Evolutionary conservation across 2,888 invertebrate species (phyloP), one percentile per base, ranked within the genome.

Genomic region (Dicyrtomina minuta): DNA sequence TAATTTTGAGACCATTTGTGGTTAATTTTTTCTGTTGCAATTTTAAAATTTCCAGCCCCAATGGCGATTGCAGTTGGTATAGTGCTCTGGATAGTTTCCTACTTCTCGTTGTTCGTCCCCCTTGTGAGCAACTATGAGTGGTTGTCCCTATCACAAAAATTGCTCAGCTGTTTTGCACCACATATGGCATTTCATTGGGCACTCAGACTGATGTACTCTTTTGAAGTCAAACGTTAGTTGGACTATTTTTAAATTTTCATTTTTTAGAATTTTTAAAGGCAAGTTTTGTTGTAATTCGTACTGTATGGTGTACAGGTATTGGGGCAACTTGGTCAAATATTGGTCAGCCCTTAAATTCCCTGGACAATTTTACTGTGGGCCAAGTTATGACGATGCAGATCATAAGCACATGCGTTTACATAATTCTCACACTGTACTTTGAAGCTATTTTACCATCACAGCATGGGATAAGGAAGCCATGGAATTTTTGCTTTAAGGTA

Each of bases 401-500:
- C 3, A 17, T 77, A 3, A 72, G 74, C 51, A 81, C 82, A 5
- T 39, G 85, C 13, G 44, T 88, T 12, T 86, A 85, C 77, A 79
- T 83, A 56, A 33, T 85, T 15, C 72, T 88, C 17, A 85, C 88
- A 1, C 84, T 86, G 81, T 89, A 89, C 78, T 80, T 88, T 46
- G 88, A 88, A 79, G 83, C 83, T 20, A 83, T 87, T 33, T 83
- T 82, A 73, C 91, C 91, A 0, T 90, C 90, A 2, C 84, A 87
- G 26, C 89, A 86, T 77, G 91, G 91, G 0, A 84, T 89, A 3
- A 86, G 89, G 1, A 84, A 86, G 74, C 87, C 87, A 0, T 87
- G 86, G 83, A 84, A 86, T 76, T 90, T 89, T 80, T 81, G 87
- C 1, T 83, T 86, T 51, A 82, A 84, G 82, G 90, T 89, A 81